phyloP scores from a whole-genome alignment of 2,888 invertebrate genomes.

The Germaria angustata region DNA sequence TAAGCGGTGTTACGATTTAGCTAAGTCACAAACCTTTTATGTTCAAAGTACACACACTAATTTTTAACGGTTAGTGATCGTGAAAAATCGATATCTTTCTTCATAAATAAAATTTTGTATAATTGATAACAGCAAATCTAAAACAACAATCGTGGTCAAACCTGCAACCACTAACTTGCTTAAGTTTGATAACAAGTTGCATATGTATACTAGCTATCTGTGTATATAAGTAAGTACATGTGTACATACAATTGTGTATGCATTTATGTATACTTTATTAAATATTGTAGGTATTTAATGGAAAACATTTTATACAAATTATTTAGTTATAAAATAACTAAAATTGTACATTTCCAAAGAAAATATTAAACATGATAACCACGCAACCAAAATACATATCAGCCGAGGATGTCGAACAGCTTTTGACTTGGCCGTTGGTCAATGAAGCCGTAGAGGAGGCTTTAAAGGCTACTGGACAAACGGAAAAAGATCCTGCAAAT shows the following conservation, averaged over 20 bases:
- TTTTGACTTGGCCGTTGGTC: conserved; percentile 79
- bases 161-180: too few relatives aligned
- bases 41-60: neutral
- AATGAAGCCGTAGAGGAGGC: conserved; percentile 79
- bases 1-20: neutral
- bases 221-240: too few relatives aligned
- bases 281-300: conserved; percentile 1
- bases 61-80: neutral
- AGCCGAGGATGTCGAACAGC: conserved; percentile 76
- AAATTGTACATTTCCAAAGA: neutral
- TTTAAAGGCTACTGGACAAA: conserved; percentile 74
- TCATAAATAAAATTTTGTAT: too few relatives aligned
- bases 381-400: conserved; percentile 67
- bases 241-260: neutral
- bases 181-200: too few relatives aligned
- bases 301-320: neutral
- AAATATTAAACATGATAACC: neutral
- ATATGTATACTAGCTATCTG: too few relatives aligned
- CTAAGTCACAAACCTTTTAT: neutral
- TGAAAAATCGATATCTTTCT: neutral
- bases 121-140: too few relatives aligned
- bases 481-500: conserved; percentile 38
- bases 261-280: too few relatives aligned
- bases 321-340: neutral
- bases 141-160: too few relatives aligned